Evolutionary conservation across 2,888 invertebrate genomes (phyloP), one percentile per base, ranked within the genome.

Genomic region (Eupithecia subumbrata): DNA sequence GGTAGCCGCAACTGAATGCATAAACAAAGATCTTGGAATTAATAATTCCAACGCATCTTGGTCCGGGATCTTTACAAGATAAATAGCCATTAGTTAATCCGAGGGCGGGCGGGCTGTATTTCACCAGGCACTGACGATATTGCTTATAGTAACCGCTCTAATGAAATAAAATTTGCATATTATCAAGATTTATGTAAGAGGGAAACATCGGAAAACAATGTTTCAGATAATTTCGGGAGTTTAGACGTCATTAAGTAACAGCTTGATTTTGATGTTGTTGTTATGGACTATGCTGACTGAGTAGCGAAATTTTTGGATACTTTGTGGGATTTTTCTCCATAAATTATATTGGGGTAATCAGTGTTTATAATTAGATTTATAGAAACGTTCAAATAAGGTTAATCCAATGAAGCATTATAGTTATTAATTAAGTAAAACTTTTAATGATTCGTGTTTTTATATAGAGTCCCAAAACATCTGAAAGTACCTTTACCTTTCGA

Each of bases 111-210:
- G 86, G 86, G 89, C 91, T 87, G 90, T 94, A 92, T 91, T 88
- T 94, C 92, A 94, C 87, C 86, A 86, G 66, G 66, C 76, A 66
- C 71, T 74, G 74, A 72, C 70, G 89, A 93, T 93, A 93, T 92
- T 91, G 92, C 92, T 89, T 89, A 90, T 90, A 90, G 93, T 87
- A 88, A 92, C 93, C 91, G 91, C 90, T 89, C 90, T 94, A 95
- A 94, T 95, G 93, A 95, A 94, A 94, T 95, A 92, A 92, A 93
- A 95, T 95, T 94, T 91, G 94, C 95, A 94, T 94, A 94, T 91
- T 89, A 91, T 90, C 88, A 91, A 93, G 94, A 94, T 95, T 94
- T 94, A 94, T 92, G 88, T 85, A 78, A 75, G 81, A 60, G 83
- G 85, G 84, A 83, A 84, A 85, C 89, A 91, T 92, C 82, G 92